phyloP scores from a whole-genome alignment of 1,140 invertebrate genomes.

The Sminthurinus signatus region DNA sequence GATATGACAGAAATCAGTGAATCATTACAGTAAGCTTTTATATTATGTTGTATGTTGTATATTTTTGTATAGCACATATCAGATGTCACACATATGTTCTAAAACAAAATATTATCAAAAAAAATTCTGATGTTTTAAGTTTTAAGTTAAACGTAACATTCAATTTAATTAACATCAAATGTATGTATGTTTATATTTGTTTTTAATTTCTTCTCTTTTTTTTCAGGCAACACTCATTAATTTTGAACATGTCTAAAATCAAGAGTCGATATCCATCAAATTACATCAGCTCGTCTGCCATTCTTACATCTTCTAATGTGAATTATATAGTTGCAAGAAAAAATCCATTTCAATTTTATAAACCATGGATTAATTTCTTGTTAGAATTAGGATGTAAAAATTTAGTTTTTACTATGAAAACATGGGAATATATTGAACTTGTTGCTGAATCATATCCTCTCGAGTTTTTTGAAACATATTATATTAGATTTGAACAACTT shows the following conservation, averaged over 20 bases:
- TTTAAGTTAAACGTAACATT: too few relatives aligned
- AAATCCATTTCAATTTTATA: constrained; percentile 7
- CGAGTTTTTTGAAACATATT: constrained; percentile 3
- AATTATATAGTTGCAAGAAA: neutral
- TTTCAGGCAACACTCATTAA: constrained; percentile 4
- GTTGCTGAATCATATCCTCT: neutral
- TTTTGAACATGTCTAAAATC: constrained; percentile 9
- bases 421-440: neutral
- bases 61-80: neutral
- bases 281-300: constrained; percentile 1
- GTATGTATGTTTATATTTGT: neutral
- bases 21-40: constrained; percentile 3
- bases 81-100: neutral
- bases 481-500: constrained; percentile 1
- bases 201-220: neutral
- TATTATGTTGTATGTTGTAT: neutral
- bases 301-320: neutral
- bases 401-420: neutral
- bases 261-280: constrained; percentile 1
- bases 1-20: neutral
- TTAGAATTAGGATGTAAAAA: neutral
- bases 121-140: too few relatives aligned
- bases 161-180: too few relatives aligned
- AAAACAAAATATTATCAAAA: neutral
- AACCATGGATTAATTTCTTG: constrained; percentile 2